Evolutionary conservation across 2,113 vertebrate genomes (phyloP).

Genomic region (Pyxicephalus adspersus): DNA sequence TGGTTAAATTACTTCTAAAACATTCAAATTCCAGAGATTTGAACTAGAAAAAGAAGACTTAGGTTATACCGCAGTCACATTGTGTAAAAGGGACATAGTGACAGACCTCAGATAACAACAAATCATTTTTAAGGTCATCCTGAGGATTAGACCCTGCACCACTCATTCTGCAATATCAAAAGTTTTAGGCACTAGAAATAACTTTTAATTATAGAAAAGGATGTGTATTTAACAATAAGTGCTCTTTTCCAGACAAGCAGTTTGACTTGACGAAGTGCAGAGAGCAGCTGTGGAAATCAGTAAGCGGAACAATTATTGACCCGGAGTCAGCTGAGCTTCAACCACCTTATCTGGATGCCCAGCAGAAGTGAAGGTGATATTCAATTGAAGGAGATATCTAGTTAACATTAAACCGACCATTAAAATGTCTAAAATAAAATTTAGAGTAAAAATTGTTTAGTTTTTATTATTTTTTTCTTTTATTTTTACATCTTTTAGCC

Average conservation of each 20-base stretch:
- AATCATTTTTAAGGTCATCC: not conserved
- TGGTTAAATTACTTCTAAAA: too few relatives aligned
- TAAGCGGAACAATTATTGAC: not conserved
- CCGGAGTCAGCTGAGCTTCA: not conserved
- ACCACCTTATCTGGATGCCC: not conserved
- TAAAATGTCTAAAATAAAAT: too few relatives aligned
- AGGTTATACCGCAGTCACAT: too few relatives aligned
- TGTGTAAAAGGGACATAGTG: too few relatives aligned
- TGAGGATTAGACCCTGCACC: not conserved
- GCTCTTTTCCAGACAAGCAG: not conserved
- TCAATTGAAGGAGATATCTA: not conserved
- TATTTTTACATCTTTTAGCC: too few relatives aligned
- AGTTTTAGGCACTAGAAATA: not conserved
- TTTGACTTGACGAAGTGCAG: conserved; percentile 1
- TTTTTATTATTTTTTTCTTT: too few relatives aligned
- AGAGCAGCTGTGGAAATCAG: not conserved
- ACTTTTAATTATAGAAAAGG: not conserved
- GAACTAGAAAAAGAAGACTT: too few relatives aligned
- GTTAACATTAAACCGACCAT: too few relatives aligned
- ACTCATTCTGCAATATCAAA: not conserved
- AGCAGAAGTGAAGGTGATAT: conserved; percentile 1
- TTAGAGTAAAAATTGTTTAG: too few relatives aligned
- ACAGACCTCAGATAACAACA: too few relatives aligned
- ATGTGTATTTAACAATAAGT: not conserved
- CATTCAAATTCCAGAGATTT: too few relatives aligned